Percentiles rank a stretch among this genome's conserved stretches.
These are phyloP conservation scores for Cryptus viduatorius DNA, from an alignment of 2,888 invertebrate species.

Conservation along the genomic window DNA sequence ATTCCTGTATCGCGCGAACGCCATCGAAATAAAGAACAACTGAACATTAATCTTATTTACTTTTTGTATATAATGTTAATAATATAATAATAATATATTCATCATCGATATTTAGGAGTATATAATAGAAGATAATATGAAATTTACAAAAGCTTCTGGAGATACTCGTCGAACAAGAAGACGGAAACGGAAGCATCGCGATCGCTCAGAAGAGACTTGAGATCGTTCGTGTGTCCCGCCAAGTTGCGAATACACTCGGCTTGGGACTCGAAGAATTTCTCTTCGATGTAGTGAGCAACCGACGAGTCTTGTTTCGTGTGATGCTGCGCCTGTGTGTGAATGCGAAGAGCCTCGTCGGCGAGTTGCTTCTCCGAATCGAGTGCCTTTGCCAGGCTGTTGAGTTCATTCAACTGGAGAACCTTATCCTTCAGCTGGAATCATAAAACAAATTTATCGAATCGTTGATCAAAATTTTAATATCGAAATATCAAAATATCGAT, in stretches of 20 bases:
- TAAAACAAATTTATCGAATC: neutral
- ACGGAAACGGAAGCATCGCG: slow-evolving; percentile 89
- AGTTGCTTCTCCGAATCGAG: slow-evolving; percentile 91
- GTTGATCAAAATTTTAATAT: neutral
- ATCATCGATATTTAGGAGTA: slow-evolving; percentile 43
- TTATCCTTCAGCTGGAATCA: slow-evolving; percentile 74
- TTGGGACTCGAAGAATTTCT: slow-evolving; percentile 91
- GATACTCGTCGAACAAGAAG: slow-evolving; percentile 91
- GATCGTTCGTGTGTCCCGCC: slow-evolving; percentile 91
- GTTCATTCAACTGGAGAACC: slow-evolving; percentile 88
- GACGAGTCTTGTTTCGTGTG: slow-evolving; percentile 85
- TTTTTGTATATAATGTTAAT: slow-evolving; percentile 39
- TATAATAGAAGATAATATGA: neutral
- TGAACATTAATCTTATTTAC: slow-evolving; percentile 29
- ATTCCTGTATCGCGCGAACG: slow-evolving; percentile 29
- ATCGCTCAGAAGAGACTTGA: slow-evolving; percentile 88
- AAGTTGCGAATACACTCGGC: slow-evolving; percentile 89
- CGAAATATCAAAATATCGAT: too few relatives aligned
- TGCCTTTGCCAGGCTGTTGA: slow-evolving; percentile 90
- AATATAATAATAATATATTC: slow-evolving; percentile 39
- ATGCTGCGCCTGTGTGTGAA: slow-evolving; percentile 90
- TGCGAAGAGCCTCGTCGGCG: slow-evolving; percentile 88
- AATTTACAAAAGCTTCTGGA: slow-evolving; percentile 78
- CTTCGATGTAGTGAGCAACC: slow-evolving; percentile 91
- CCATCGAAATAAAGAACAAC: slow-evolving; percentile 53